Evolutionary conservation across 1,140 invertebrate species (phyloP), one percentile per base, ranked within the genome.

Genomic region (Lethocerus indicus): DNA sequence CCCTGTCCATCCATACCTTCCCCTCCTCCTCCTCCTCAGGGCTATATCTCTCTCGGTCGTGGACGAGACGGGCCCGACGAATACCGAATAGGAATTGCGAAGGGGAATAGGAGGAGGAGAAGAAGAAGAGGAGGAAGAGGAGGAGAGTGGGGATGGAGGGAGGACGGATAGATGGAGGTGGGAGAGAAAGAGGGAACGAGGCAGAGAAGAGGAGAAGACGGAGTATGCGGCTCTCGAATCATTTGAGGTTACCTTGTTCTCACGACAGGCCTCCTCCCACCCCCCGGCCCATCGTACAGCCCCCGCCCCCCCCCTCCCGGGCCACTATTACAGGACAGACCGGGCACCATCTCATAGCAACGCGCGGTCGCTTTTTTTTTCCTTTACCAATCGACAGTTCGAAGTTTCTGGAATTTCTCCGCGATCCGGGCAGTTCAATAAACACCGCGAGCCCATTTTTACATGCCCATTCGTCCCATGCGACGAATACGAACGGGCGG

Each of bases 91-190:
- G 28, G 20, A 29, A 24, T 16, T 23, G 27, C n/a, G 49, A 35
- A 18, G 35, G 27, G 27, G 47, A 25, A 14, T 27, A 23, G 28
- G 35, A 49, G 35, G 47, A 39, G 47, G 47, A 16, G 35, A 41
- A 28, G 25, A 21, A 18, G 27, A 47, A 51, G 52, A 39, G 63
- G 61, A n/a, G n/a, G n/a, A 63, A 60, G 41, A 50, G 54, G 51
- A 51, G 51, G 49, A 46, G 53, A 45, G 54, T 55, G 48, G 42
- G 53, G 51, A 44, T 42, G 49, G 51, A 57, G 46, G 48, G 44
- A 40, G 52, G 53, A 57, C 23, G 12, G 13, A 41, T 18, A 18
- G 39, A 29, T 25, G 47, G 47, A 36, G 47, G 20, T 24, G 45
- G 12, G 37, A 24, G 16, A 48, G 29, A 37, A 35, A 51, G 39